Evolutionary conservation across 2,113 vertebrate genomes (phyloP), one percentile per base, ranked within the genome.

Genomic region (Macquaria australasica): DNA sequence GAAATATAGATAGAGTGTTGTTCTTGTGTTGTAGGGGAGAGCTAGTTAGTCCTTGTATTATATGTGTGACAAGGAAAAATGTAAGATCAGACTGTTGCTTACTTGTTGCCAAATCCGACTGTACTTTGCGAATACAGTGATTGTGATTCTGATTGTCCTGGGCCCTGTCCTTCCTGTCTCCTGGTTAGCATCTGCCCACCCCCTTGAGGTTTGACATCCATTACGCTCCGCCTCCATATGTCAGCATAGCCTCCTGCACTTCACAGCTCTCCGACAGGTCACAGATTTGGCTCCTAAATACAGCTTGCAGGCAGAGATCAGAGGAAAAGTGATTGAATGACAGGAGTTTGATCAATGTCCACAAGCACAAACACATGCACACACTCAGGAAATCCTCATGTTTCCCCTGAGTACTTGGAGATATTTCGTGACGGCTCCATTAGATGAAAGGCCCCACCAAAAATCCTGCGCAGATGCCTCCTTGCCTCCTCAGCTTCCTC

Each of bases 181-280:
- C 23, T 73, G 79, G 81, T 87, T 82, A 76, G 79, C 89, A 93
- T 90, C 90, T 91, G 90, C 73, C 88, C 73, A 39, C 51, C 82
- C 91, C 81, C 82, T 63, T 51, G 79, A 89, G 91, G 89, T 84
- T 67, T 89, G 87, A 89, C 92, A 87, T 84, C 89, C 39, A 83
- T 91, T 87, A 90, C 37, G 55, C 74, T 81, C 71, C 31, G 70
- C 60, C 84, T 84, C 87, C 64, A 82, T 79, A 73, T 87, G 91
- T 84, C 92, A 77, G 77, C 71, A 23, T 41, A 37, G 72, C 91
- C 81, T 78, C 84, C 82, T 86, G 81, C 66, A 84, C 87, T 75
- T 83, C 73, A 63, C 83, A 73, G 85, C 79, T 84, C 71, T 84
- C 84, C 71, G 84, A 84, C 88, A 73, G 82, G 87, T 87, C 88